A percentile compares a stretch with the other conserved stretches of the same genome.
These are phyloP conservation scores for Conus ventricosus DNA, from an alignment of 1,140 invertebrate genomes.

Conservation along the genomic window DNA sequence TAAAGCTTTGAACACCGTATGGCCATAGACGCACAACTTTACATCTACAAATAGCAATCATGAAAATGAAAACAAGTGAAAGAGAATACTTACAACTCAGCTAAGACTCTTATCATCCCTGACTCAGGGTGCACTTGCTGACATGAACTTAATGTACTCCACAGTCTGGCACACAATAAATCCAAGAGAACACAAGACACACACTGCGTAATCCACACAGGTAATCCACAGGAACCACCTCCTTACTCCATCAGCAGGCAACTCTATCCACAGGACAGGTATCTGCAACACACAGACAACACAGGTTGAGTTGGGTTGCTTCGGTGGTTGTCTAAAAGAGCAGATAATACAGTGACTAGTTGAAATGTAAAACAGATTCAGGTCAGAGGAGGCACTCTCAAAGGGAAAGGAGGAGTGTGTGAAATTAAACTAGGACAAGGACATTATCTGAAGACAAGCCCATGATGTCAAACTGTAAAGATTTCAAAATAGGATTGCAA, in stretches of 20 bases:
- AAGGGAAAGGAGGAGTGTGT: too few relatives aligned
- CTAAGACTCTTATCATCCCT: slow-evolving; percentile 4
- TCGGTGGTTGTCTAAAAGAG: too few relatives aligned
- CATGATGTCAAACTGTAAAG: too few relatives aligned
- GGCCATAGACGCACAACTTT: too few relatives aligned
- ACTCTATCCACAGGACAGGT: not conserved
- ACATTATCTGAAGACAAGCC: too few relatives aligned
- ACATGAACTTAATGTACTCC: not conserved
- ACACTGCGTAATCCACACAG: slow-evolving; percentile 1
- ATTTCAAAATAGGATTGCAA: too few relatives aligned
- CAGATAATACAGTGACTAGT: not conserved
- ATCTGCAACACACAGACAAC: slow-evolving; percentile 10
- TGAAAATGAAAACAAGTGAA: not conserved
- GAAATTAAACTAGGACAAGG: too few relatives aligned
- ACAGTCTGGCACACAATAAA: not conserved
- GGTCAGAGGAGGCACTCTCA: not conserved
- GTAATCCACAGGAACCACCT: not conserved
- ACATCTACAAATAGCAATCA: too few relatives aligned
- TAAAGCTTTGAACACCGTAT: too few relatives aligned
- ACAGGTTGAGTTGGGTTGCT: too few relatives aligned
- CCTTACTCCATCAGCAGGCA: not conserved
- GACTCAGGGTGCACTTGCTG: not conserved
- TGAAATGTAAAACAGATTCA: not conserved
- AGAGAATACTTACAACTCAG: slow-evolving; percentile 11
- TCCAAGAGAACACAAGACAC: slow-evolving; percentile 9